Base-by-base conservation (phyloP, 1,140 invertebrate species). In the Dufourea novaeangliae region DNA sequence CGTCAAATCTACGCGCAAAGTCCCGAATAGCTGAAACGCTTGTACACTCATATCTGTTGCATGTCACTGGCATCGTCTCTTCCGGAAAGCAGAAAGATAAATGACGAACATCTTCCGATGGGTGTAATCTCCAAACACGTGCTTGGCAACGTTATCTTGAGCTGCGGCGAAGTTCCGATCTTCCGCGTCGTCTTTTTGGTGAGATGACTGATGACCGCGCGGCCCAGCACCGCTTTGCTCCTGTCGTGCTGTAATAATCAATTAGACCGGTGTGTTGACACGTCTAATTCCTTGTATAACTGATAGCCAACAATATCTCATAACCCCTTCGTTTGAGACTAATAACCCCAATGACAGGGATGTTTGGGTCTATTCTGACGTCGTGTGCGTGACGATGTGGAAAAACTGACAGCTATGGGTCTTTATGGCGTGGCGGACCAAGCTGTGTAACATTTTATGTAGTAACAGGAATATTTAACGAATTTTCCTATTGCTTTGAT, bases 241-340 rank as follows among this genome's bases (percentile, higher is more conserved):
- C 80, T 73, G 84, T 81, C 77, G 41, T 78, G 84, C 85, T 82
- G 84, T 66, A 70, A 87, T 85, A 87, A 85, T 84, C 84, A 88
- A 86, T 88, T 87, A 85, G 54, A 22, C 44, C 61, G 52, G 29
- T 67, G 66, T 79, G 85, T 83, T 75, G 82, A 86, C 84, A 77
- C 61, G 75, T 37, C 81, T 86, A 87, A 78, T 87, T 83, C 83
- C 44, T 72, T 70, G 62, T 82, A 72, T 81, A 88, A 82, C 56
- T 29, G 78, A 82, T 82, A 74, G 73, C 62, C 34, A n/a, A 71
- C 74, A 61, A 8, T 41, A 29, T 44, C 63, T 63, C 64, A 74
- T 80, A 84, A 84, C 79, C 82, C 78, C 52, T 84, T 78, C 64
- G 61, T 25, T n/a, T 61, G 62, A 12, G 54, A 46, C 67, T 82